Evolutionary conservation across 2,113 vertebrate genomes (phyloP).

Genomic region (Platichthys flesus): DNA sequence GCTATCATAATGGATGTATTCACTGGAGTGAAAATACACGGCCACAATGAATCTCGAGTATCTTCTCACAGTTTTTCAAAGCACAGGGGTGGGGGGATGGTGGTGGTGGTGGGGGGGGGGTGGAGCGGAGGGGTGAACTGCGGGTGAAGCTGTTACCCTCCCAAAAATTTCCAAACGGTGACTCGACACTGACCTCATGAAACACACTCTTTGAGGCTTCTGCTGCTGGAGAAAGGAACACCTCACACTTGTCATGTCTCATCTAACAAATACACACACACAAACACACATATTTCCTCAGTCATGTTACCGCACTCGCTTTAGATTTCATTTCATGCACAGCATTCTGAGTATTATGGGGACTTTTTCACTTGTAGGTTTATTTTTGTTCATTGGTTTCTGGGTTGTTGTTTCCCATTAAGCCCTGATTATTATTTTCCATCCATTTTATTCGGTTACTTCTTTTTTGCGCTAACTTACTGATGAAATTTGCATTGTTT

Average conservation of each 20-base stretch:
- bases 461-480: background rate
- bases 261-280: background rate
- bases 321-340: background rate
- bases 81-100: slow-evolving; percentile 25
- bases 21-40: slow-evolving; percentile 42
- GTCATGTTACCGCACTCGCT: background rate
- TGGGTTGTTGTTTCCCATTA: background rate
- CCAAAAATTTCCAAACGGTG: slow-evolving; percentile 6
- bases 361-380: background rate
- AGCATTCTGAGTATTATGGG: background rate
- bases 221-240: background rate
- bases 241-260: slow-evolving; percentile 4
- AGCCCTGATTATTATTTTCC: background rate
- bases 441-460: background rate
- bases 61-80: slow-evolving; percentile 20
- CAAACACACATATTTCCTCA: background rate
- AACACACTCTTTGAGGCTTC: slow-evolving; percentile 8
- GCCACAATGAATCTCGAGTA: slow-evolving; percentile 33
- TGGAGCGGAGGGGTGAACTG: slow-evolving; percentile 12
- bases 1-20: slow-evolving; percentile 50
- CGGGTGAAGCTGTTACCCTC: slow-evolving; percentile 11
- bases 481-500: slow-evolving; percentile 9
- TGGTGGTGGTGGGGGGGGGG: background rate
- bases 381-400: background rate
- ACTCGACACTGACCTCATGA: slow-evolving; percentile 24